phyloP scores from a whole-genome alignment of 64 coral and sea anemone species.

The Porites lutea region DNA sequence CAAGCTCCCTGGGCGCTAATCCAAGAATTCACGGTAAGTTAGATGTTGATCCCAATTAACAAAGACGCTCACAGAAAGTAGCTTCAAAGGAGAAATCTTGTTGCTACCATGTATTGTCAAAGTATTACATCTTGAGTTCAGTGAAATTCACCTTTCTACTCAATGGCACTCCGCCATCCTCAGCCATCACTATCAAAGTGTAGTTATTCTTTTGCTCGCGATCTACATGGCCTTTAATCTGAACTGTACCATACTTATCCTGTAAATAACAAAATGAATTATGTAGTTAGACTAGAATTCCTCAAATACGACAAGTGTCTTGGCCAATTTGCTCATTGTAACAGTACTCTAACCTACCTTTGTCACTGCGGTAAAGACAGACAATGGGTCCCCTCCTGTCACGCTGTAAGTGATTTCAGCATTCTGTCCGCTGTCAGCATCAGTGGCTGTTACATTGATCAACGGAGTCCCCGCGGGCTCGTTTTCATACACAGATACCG shows the following conservation, averaged over 20 bases:
- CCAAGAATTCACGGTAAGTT: too few species aligned
- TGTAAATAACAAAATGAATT: not conserved
- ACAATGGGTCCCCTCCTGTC: constrained; percentile 62
- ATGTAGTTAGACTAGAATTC: too few species aligned
- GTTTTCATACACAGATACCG: constrained; percentile 82
- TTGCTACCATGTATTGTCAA: too few species aligned
- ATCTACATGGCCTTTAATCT: constrained; percentile 70
- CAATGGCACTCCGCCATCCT: constrained; percentile 84
- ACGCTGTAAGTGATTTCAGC: constrained; percentile 83
- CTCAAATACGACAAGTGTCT: too few species aligned
- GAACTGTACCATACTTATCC: constrained; percentile 77
- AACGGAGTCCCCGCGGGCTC: constrained; percentile 41
- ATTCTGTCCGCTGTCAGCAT: constrained; percentile 95
- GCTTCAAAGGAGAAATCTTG: too few species aligned
- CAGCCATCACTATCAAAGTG: constrained; percentile 71
- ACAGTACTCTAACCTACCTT: constrained; percentile 40
- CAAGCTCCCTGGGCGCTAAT: too few species aligned
- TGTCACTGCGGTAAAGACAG: constrained; percentile 68
- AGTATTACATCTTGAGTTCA: too few species aligned
- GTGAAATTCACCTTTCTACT: constrained; percentile 56
- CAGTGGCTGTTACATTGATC: constrained; percentile 82
- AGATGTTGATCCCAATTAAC: too few species aligned
- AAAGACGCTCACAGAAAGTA: too few species aligned
- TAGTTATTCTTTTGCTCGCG: constrained; percentile 72
- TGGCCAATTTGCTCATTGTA: not conserved